Evolutionary conservation across 2,113 vertebrate genomes (phyloP), one percentile per base, ranked within the genome.

Genomic region (Rousettus leschenaultii): DNA sequence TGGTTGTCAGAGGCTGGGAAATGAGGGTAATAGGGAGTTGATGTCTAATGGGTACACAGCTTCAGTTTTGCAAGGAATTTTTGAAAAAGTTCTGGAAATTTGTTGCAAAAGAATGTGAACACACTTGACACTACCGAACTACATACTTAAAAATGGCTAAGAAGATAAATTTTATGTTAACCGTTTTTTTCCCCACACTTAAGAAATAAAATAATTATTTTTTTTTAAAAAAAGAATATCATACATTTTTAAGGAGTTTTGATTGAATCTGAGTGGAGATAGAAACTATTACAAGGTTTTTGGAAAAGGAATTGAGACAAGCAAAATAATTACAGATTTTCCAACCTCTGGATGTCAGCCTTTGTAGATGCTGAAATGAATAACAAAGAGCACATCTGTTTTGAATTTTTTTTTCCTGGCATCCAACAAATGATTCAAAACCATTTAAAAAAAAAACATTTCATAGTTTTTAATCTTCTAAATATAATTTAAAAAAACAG

Each of bases 341-440:
- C 43, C 10, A 43, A 8, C 35, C n/a, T 40, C 63, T 14, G 38
- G 6, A 28, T n/a, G 6, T 13, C 21, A 38, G 70, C 6, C 40
- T 61, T n/a, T 4, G 3, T 0, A 7, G 5, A 55, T 7, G 43
- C 30, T 22, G 2, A 3, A 70, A 85, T 11, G 10, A 40, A 57
- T 28, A 33, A 38, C 12, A 75, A 19, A 9, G 10, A 57, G 11
- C 13, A 19, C 4, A 24, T 51, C 28, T 48, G 3, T 33, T 85
- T 45, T 24, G 4, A 66, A 66, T 57, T 43, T 9, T 15, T 15
- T 30, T 94, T 83, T 51, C 40, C 63, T 80, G 63, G 30, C 35
- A 73, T 51, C 51, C 48, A 86, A 75, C 14, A 94, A 14, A 74
- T 48, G 5, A 33, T 89, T 48, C 70, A 33, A 94, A 85, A 92